Evolutionary conservation across 1,140 invertebrate species (phyloP), one percentile per base, ranked within the genome.

Genomic region (Laupala kohalensis): DNA sequence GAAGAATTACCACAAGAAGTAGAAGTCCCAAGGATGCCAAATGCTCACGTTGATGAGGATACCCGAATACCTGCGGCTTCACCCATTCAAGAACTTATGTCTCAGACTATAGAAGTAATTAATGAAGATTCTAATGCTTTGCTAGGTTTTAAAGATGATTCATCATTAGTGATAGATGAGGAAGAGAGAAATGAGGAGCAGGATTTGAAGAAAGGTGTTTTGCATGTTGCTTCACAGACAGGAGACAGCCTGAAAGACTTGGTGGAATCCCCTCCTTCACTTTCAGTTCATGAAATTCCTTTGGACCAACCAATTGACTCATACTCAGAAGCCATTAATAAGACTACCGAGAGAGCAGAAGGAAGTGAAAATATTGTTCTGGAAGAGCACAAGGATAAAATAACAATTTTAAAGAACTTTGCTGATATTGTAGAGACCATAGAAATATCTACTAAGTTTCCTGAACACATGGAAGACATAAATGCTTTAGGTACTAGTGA

Each of bases 341-440:
- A 12, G 26, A 66, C 64, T 66, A 66, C 64, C 9, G 19, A 9
- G 19, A 53, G 37, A 13, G 37, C 37, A 13, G 9, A 53, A 4
- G 19, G 9, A 19, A 53, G 9, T 53, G 37, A 53, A 53, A 53
- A 53, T 53, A 53, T 53, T 53, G 15, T n/a, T 9, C 5, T 28
- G 5, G 69, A 70, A 63, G 12, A 25, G 12, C 70, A 71, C 25
- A 67, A 81, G 64, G 89, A 91, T 78, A 88, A 86, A 53, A 90
- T 92, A 73, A 84, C 87, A 77, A 86, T 92, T 0, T 83, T 84
- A 9, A 89, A 91, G 79, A 88, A 83, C 12, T 83, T 85, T 12
- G 84, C 86, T 67, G 87, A 86, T 70, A 88, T 86, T 25, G 86
- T 90, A 77, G 89, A 92, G 78, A 89, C 89, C 0, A 91, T 92